These are phyloP conservation scores for Calycopis cecrops DNA, from an alignment of 1,140 invertebrate genomes.

Conservation along the genomic window DNA sequence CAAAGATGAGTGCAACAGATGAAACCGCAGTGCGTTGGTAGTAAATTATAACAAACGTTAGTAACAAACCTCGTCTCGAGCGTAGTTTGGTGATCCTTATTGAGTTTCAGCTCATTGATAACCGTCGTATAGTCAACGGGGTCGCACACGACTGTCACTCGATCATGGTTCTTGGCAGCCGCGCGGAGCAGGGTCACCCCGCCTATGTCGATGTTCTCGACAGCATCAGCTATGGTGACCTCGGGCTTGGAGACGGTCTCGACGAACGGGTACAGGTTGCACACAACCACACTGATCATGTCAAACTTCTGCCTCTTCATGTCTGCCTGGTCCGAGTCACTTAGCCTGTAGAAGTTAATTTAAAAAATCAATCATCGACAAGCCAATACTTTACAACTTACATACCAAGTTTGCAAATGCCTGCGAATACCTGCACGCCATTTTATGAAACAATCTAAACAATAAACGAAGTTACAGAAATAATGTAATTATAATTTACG, in stretches of 20 bases:
- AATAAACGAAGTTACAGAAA: too few species aligned
- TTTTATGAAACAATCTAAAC: too few species aligned
- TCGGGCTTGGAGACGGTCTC: slow-evolving; percentile 89
- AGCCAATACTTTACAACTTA: too few species aligned
- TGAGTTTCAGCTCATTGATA: slow-evolving; percentile 80
- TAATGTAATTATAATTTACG: too few species aligned
- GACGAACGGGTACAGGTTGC: slow-evolving; percentile 98
- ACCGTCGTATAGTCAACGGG: slow-evolving; percentile 91
- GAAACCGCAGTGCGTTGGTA: too few species aligned
- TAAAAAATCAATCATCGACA: too few species aligned
- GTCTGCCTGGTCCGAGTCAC: slow-evolving; percentile 87
- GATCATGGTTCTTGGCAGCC: slow-evolving; percentile 97
- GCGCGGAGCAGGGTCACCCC: slow-evolving; percentile 96
- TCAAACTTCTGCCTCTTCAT: slow-evolving; percentile 85
- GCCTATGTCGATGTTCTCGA: slow-evolving; percentile 99
- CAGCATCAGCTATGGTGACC: slow-evolving; percentile 90
- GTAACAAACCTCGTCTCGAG: slow-evolving; percentile 81
- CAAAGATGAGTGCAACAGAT: too few species aligned
- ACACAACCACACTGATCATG: slow-evolving; percentile 89
- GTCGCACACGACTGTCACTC: slow-evolving; percentile 96
- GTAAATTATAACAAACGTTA: neutral
- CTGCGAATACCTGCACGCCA: too few species aligned
- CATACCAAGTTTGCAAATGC: too few species aligned
- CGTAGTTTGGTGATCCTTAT: slow-evolving; percentile 76
- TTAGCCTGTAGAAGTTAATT: slow-evolving; percentile 75